A percentile compares a stretch with the other conserved stretches of the same genome.
Conservation (phyloP, 2,113 vertebrate species). For the Perca schrenkii region DNA sequence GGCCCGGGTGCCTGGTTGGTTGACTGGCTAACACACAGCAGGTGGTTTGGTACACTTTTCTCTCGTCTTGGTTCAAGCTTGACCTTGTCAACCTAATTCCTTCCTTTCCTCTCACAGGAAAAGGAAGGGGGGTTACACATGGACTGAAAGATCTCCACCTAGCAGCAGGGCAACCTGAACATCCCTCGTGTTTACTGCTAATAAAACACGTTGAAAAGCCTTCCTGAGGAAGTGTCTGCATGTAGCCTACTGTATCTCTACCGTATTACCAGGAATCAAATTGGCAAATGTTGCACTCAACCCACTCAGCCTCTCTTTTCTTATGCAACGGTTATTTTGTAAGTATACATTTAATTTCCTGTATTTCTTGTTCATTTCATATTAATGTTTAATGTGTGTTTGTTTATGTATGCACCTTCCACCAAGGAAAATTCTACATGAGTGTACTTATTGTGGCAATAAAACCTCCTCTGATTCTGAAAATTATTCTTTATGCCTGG, state of each 20-base stretch:
- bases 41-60: slow-evolving; percentile 68
- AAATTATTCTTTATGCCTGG: slow-evolving; percentile 1
- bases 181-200: slow-evolving; percentile 45
- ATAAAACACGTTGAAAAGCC: slow-evolving; percentile 30
- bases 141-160: slow-evolving; percentile 28
- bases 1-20: slow-evolving; percentile 47
- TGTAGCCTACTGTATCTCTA: not conserved
- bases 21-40: slow-evolving; percentile 65
- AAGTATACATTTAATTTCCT: too few species aligned
- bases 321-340: too few species aligned
- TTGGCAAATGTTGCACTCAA: too few species aligned
- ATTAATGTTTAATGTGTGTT: too few species aligned
- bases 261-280: not conserved
- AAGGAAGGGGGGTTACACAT: slow-evolving; percentile 40
- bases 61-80: slow-evolving; percentile 71
- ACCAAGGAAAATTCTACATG: too few species aligned
- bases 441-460: too few species aligned
- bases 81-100: slow-evolving; percentile 75
- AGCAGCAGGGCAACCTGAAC: slow-evolving; percentile 51
- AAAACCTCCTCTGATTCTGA: too few species aligned
- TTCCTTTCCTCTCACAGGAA: slow-evolving; percentile 62
- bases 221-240: slow-evolving; percentile 3
- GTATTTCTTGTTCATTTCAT: too few species aligned
- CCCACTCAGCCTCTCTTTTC: too few species aligned
- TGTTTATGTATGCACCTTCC: too few species aligned